These are phyloP conservation scores for Sinohyriopsis cumingii DNA, from an alignment of 2,888 invertebrate genomes.

Conservation along the genomic window DNA sequence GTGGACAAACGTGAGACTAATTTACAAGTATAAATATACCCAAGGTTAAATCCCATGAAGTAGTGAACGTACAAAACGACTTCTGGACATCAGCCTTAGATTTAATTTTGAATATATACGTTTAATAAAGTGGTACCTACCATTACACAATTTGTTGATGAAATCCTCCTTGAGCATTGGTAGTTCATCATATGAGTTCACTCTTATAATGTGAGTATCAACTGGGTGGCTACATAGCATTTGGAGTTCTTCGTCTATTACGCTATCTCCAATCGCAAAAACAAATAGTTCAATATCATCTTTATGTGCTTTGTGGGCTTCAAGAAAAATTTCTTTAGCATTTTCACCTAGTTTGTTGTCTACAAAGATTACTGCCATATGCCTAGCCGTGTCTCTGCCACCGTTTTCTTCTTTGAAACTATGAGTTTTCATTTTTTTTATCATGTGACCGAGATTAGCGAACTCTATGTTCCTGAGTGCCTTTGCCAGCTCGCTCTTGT, in stretches of 20 bases:
- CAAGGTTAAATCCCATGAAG: too few species aligned
- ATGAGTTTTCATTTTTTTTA: conserved; percentile 38
- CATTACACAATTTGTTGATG: conserved; percentile 30
- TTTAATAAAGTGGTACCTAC: conserved; percentile 13
- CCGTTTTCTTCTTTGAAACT: conserved; percentile 37
- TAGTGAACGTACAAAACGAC: too few species aligned
- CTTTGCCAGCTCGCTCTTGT: conserved; percentile 24
- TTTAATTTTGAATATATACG: too few species aligned
- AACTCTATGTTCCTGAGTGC: conserved; percentile 20
- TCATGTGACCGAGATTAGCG: conserved; percentile 30
- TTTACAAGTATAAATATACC: too few species aligned
- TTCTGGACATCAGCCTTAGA: too few species aligned
- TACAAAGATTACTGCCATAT: conserved; percentile 56
- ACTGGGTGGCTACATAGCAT: conserved; percentile 23
- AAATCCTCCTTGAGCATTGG: conserved; percentile 19
- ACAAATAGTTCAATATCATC: conserved; percentile 37
- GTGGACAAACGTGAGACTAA: too few species aligned
- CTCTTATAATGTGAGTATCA: conserved; percentile 25
- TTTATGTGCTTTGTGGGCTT: conserved; percentile 28
- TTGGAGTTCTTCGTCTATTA: conserved; percentile 27
- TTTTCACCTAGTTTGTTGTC: conserved; percentile 42
- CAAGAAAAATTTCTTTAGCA: conserved; percentile 27
- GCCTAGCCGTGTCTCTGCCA: conserved; percentile 33
- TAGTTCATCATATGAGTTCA: conserved; percentile 28
- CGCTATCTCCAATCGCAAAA: conserved; percentile 37